Evolutionary conservation across 2,888 invertebrate species (phyloP).

Genomic region (Matsumyia berberina): DNA sequence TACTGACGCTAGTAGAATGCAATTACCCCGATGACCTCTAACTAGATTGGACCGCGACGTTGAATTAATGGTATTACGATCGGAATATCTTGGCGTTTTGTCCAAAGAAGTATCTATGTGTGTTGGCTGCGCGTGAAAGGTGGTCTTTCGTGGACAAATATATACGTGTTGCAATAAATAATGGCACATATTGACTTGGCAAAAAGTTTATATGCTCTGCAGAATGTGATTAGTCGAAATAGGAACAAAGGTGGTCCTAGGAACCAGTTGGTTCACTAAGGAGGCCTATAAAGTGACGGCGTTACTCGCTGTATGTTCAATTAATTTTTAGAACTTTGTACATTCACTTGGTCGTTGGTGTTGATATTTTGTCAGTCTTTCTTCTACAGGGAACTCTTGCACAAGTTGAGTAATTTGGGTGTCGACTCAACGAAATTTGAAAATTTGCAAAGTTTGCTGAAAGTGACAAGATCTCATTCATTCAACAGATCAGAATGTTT

Average conservation of each 20-base stretch:
- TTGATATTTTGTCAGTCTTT: neutral
- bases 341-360: neutral
- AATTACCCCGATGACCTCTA: conserved; percentile 22
- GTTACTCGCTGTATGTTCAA: too few species aligned
- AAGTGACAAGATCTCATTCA: too few species aligned
- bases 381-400: too few species aligned
- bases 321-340: neutral
- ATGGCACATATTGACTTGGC: conserved; percentile 10
- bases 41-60: conserved; percentile 17
- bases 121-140: conserved; percentile 6
- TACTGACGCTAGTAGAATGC: conserved; percentile 19
- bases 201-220: neutral
- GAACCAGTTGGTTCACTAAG: neutral
- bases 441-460: too few species aligned
- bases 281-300: too few species aligned
- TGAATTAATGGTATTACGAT: neutral
- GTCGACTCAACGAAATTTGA: too few species aligned
- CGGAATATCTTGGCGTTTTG: conserved; percentile 42
- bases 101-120: conserved; percentile 25
- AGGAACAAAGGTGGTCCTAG: neutral
- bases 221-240: neutral
- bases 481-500: too few species aligned
- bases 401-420: too few species aligned
- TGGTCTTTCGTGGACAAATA: conserved; percentile 3
- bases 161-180: conserved; percentile 16